Base-by-base conservation (phyloP, 2,888 invertebrate genomes). In the Drosophila flavopinicola region DNA sequence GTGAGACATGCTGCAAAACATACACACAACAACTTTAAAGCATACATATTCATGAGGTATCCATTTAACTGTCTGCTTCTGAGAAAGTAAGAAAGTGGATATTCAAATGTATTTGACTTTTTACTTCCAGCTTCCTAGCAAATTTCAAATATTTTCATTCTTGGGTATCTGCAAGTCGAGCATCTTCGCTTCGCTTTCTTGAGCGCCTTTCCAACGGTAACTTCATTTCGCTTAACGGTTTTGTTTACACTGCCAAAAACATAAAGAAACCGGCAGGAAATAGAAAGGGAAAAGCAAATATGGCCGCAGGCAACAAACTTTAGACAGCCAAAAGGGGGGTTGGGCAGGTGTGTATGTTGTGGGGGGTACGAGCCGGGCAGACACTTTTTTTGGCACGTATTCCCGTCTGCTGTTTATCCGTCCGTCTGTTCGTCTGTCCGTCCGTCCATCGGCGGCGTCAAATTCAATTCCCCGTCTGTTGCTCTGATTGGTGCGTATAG, bases 241-340 rank as follows among this genome's bases (percentile, higher is more conserved):
- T 37, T 49, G 45, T 66, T 58, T 39, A 17, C 44, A 25, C 25
- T 32, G 44, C 29, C 49, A 29, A 49, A 60, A 42, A 45, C 20
- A n/a, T n/a, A 32, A 84, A 80, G 48, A 45, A 30, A 78, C 80
- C 75, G 65, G 72, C 84, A 87, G 87, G 82, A 88, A 88, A 88
- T 88, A 89, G 78, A 77, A 78, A 83, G 75, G 63, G 70, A 72
- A 88, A 80, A 76, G 58, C 80, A 83, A 87, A 83, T 69, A 87
- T 87, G 85, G 78, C 87, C 63, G 66, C 64, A 63, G 75, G 68
- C 66, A 65, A 20, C 49, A 15, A 48, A 23, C 20, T 2, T 20
- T 20, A 4, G 2, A 2, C 20, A 20, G 20, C 4, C 4, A 20
- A 47, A 30, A 15, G 13, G n/a, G 7, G 32, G 15, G n/a, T 11